Base-by-base conservation (phyloP, 2,888 invertebrate genomes). In the Oxystoma pomonae region DNA sequence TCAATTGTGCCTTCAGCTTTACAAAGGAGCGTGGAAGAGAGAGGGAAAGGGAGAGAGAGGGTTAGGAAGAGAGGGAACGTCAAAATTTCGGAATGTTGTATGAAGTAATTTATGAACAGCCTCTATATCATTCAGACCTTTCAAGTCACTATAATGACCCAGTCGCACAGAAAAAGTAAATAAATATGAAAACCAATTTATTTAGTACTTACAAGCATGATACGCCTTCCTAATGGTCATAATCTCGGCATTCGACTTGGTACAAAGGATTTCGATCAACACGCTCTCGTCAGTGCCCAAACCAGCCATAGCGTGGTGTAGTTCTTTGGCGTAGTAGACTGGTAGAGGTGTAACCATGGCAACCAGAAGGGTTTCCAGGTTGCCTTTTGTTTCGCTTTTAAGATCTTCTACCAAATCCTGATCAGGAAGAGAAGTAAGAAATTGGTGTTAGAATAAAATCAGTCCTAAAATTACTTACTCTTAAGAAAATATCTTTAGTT, bases 211-310 rank as follows among this genome's bases (percentile, higher is more conserved):
- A 92, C 92, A 83, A 70, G 87, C 84, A 72, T 89, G 85, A 75
- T 93, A 94, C 50, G 91, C 87, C 69, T 87, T 86, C 64, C 90
- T 86, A 74, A 94, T 92, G 59, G 88, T 88, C 68, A 87, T 85
- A 68, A 94, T 90, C 77, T 94, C 93, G 62, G 87, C 84, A 80
- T 96, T 96, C 66, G 90, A 90, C 76, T 94, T 85, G 7, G 94
- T 91, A 74, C 94, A 92, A 77, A 96, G 84, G 60, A 95, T 90
- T 80, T 96, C 96, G 64, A 96, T 90, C 60, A 96, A 85, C 16
- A 89, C 89, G 70, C 90, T 91, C 78, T 92, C 92, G 69, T 91
- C 90, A 0, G 94, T 94, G 2, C 94, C 94, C 61, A 92, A 81
- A 35, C 96, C 95, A 51, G 86, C 83, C 78, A 94, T 90, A 20